Percentiles rank a stretch among this genome's conserved stretches.
phyloP scores from a whole-genome alignment of 2,113 vertebrate species.

The Alosa alosa region DNA sequence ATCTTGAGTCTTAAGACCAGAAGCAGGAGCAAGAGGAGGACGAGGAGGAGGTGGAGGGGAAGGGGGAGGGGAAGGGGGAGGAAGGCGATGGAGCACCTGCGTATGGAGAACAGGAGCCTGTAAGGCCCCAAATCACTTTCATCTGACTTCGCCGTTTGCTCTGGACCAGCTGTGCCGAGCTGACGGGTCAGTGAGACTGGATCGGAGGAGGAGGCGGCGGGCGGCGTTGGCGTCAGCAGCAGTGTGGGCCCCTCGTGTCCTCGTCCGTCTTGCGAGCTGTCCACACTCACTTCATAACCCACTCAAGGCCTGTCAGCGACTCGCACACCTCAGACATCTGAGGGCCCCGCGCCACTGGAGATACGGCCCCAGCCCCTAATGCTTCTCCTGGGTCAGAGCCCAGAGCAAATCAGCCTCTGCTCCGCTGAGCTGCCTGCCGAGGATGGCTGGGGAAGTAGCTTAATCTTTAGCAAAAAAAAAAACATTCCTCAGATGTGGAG shows the following conservation, averaged over 20 bases:
- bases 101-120: slow-evolving; percentile 11
- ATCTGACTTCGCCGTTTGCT: slow-evolving; percentile 12
- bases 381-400: not conserved
- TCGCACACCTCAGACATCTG: slow-evolving; percentile 17
- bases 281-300: slow-evolving; percentile 34
- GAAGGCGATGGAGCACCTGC: not conserved
- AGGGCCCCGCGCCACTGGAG: not conserved
- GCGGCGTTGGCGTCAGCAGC: too few species aligned
- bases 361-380: not conserved
- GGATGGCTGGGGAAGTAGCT: not conserved
- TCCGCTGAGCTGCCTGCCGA: not conserved
- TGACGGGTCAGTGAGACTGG: not conserved
- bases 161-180: slow-evolving; percentile 11
- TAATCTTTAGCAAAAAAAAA: not conserved
- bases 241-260: not conserved
- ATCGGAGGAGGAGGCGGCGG: too few species aligned
- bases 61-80: not conserved
- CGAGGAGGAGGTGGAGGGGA: not conserved
- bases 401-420: not conserved
- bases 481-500: not conserved
- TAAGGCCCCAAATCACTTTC: slow-evolving; percentile 27
- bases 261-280: not conserved
- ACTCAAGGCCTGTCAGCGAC: slow-evolving; percentile 32
- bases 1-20: not conserved
- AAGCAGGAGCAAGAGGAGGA: not conserved